These are phyloP conservation scores for Castor canadensis DNA, from an alignment of 2,113 vertebrate genomes.

Conservation along the genomic window DNA sequence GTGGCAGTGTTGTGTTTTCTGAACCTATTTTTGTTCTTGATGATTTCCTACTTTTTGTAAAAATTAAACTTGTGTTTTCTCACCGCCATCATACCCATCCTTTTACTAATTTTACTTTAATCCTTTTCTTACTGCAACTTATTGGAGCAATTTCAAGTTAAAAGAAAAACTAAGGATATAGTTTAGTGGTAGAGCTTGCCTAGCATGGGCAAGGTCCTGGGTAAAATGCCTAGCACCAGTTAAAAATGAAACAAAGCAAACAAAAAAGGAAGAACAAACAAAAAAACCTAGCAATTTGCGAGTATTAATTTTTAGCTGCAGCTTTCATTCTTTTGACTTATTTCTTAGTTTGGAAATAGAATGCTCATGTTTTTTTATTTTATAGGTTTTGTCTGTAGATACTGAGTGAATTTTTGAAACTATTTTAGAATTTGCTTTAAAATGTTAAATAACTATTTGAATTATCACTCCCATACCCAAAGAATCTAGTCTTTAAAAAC, in stretches of 20 bases:
- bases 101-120: neutral
- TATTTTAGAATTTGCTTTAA: neutral
- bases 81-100: neutral
- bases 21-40: neutral
- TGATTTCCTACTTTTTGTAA: neutral
- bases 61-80: neutral
- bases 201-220: too few relatives aligned
- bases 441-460: neutral
- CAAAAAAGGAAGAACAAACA: too few relatives aligned
- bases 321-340: neutral
- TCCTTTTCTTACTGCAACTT: neutral
- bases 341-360: neutral
- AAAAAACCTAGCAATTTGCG: neutral
- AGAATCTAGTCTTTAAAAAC: neutral
- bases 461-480: neutral
- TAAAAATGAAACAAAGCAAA: too few relatives aligned
- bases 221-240: too few relatives aligned
- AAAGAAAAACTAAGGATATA: neutral
- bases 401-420: neutral
- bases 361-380: neutral
- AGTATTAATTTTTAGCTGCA: neutral
- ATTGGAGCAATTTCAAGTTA: neutral
- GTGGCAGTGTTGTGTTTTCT: slow-evolving; percentile 48
- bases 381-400: neutral
- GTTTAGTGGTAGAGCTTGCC: too few relatives aligned